These are phyloP conservation scores for Gallirallus australis DNA, from an alignment of 2,797 vertebrate species.

Conservation along the genomic window DNA sequence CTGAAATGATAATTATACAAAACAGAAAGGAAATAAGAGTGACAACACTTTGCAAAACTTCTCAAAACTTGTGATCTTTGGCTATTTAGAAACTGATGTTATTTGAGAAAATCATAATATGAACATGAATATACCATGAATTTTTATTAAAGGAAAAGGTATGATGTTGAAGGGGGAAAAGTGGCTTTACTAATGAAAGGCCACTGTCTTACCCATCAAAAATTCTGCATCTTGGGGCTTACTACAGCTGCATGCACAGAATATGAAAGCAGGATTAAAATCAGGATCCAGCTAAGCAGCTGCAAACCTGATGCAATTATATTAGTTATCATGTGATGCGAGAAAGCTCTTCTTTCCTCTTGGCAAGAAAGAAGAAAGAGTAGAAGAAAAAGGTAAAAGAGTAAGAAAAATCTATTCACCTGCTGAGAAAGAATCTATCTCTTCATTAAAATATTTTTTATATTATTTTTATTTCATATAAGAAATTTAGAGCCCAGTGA, in stretches of 20 bases:
- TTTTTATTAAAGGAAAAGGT: not conserved
- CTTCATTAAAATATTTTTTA: not conserved
- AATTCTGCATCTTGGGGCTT: not conserved
- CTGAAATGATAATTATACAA: not conserved
- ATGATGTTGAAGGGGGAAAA: not conserved
- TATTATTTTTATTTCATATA: not conserved
- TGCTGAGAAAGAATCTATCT: not conserved
- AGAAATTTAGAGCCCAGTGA: not conserved
- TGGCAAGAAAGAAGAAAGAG: not conserved
- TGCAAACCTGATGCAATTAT: not conserved
- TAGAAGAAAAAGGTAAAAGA: not conserved
- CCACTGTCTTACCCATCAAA: not conserved
- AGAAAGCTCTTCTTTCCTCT: not conserved
- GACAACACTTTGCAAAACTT: not conserved
- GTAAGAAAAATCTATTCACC: not conserved
- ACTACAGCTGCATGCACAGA: not conserved
- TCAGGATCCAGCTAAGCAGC: not conserved
- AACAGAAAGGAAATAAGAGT: not conserved
- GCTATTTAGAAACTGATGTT: not conserved
- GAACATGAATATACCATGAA: accelerated
- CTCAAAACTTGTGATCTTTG: not conserved
- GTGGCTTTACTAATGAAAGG: not conserved
- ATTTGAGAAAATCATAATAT: not conserved
- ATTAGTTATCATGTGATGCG: not conserved
- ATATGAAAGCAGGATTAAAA: not conserved